Conservation (phyloP, 2,113 vertebrate genomes). For the Nematolebias whitei region DNA sequence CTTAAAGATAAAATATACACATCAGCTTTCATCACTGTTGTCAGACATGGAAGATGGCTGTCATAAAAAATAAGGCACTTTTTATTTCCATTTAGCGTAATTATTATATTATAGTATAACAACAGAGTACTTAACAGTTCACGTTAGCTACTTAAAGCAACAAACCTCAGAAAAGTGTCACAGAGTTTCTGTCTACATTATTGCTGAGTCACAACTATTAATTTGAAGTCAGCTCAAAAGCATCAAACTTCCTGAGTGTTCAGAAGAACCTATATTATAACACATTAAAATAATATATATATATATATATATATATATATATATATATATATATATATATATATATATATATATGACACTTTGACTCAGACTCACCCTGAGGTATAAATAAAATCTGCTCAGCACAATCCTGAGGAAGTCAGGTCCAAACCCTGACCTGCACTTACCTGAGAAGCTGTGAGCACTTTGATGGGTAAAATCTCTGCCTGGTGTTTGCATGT, state of each 20-base stretch:
- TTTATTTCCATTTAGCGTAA: too few species aligned
- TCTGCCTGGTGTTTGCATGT: slow-evolving; percentile 74
- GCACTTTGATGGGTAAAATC: slow-evolving; percentile 47
- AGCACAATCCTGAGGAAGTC: neutral
- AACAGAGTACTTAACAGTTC: too few species aligned
- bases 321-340: neutral
- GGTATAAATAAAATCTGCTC: neutral
- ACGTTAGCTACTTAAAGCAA: too few species aligned
- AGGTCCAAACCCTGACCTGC: neutral
- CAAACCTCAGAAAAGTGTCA: too few species aligned
- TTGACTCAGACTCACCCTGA: neutral
- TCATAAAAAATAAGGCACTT: neutral
- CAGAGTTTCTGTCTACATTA: slow-evolving; percentile 1
- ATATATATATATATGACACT: neutral
- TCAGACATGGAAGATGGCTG: neutral
- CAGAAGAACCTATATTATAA: slow-evolving; percentile 15
- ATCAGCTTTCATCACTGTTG: too few species aligned
- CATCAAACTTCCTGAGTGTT: slow-evolving; percentile 1
- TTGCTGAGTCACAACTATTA: slow-evolving; percentile 64
- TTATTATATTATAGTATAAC: too few species aligned
- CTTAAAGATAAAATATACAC: too few species aligned
- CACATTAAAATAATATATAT: neutral
- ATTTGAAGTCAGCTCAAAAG: slow-evolving; percentile 28
- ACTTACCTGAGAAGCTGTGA: slow-evolving; percentile 63
- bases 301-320: neutral